Evolutionary conservation across 2,113 vertebrate genomes (phyloP).

Genomic region (Atlantisia rogersi): DNA sequence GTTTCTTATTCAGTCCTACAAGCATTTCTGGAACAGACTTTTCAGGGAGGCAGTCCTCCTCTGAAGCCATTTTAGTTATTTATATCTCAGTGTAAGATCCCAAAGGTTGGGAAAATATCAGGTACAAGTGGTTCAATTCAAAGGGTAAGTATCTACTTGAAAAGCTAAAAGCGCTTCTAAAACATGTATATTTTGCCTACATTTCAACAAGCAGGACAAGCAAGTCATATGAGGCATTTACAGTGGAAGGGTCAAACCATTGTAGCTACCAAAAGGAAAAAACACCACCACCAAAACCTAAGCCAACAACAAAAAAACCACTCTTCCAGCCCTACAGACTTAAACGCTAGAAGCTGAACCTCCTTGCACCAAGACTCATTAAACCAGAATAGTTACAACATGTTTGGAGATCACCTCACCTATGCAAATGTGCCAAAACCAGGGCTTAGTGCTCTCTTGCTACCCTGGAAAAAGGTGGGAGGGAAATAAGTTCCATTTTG

Average conservation of each 20-base stretch:
- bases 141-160: background rate
- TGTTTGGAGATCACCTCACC: constrained; percentile 23
- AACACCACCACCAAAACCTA: no score
- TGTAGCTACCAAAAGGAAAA: background rate
- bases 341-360: background rate
- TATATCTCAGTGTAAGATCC: background rate
- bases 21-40: background rate
- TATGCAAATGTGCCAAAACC: background rate
- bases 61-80: background rate
- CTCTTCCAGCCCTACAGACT: background rate
- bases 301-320: background rate
- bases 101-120: background rate
- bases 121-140: background rate
- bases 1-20: background rate
- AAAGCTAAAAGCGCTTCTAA: background rate
- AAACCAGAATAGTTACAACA: constrained; percentile 34
- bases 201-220: background rate
- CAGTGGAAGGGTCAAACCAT: constrained; percentile 1
- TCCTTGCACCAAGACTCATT: constrained; percentile 17
- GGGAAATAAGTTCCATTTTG: background rate
- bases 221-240: background rate
- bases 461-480: background rate
- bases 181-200: background rate
- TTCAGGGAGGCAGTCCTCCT: background rate
- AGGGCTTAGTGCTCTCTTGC: background rate